A percentile compares a stretch with the other conserved stretches of the same genome.
phyloP scores from a whole-genome alignment of 2,888 invertebrate genomes.

The Epinotia demarniana region DNA sequence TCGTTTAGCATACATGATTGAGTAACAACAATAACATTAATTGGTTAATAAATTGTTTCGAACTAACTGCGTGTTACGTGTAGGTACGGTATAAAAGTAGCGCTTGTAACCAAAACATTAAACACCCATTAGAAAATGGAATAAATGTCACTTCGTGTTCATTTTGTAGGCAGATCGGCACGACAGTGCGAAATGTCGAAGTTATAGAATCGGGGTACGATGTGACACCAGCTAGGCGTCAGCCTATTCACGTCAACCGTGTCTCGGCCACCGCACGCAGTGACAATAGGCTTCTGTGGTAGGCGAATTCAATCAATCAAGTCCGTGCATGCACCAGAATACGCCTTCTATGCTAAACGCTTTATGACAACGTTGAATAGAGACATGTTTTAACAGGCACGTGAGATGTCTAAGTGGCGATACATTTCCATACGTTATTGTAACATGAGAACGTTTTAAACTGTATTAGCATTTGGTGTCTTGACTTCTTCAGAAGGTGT shows the following conservation, averaged over 20 bases:
- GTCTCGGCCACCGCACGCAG: constrained; percentile 64
- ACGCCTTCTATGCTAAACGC: constrained; percentile 36
- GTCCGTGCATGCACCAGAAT: constrained; percentile 46
- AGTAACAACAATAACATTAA: no score
- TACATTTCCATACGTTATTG: background rate
- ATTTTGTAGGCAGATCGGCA: constrained; percentile 20
- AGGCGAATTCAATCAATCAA: constrained; percentile 72
- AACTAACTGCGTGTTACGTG: no score
- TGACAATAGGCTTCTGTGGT: constrained; percentile 68
- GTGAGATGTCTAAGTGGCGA: background rate
- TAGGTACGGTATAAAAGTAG: no score
- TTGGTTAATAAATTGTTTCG: no score
- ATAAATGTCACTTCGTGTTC: constrained; percentile 27
- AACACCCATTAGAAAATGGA: constrained; percentile 1
- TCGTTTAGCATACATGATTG: no score
- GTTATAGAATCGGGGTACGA: constrained; percentile 65
- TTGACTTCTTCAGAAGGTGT: no score
- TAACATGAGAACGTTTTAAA: no score
- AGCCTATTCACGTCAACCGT: constrained; percentile 70
- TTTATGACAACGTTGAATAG: constrained; percentile 28
- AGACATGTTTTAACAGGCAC: constrained; percentile 12
- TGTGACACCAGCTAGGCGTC: constrained; percentile 59
- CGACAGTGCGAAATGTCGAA: constrained; percentile 55
- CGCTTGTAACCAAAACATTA: background rate
- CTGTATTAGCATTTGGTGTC: no score